Conservation (phyloP, 2,888 invertebrate species). For the Pedicia rivosa region DNA sequence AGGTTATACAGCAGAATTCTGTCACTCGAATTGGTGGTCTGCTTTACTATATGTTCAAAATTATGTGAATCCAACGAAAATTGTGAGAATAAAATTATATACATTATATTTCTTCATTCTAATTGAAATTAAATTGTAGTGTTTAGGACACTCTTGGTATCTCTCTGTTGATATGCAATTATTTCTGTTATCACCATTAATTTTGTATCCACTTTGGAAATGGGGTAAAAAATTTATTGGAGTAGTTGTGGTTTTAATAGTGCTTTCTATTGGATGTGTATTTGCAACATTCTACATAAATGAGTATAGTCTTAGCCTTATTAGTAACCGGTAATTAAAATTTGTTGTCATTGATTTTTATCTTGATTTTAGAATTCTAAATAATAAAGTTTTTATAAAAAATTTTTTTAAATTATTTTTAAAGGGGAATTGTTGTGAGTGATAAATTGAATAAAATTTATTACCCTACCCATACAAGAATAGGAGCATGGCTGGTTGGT, state of each 20-base stretch:
- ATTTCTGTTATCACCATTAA: conserved; percentile 30
- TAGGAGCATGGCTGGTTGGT: conserved; percentile 29
- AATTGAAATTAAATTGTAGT: conserved; percentile 14
- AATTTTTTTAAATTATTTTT: background rate
- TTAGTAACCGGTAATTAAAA: background rate
- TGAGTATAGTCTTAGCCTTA: conserved; percentile 10
- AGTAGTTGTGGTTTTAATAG: background rate
- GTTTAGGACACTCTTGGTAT: conserved; percentile 33
- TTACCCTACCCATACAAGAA: conserved; percentile 28
- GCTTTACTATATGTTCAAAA: conserved; percentile 25
- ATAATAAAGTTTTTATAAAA: too few relatives aligned
- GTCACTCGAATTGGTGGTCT: conserved; percentile 24
- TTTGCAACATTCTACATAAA: conserved; percentile 7
- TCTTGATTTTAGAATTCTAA: too few relatives aligned
- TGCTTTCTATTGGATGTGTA: background rate
- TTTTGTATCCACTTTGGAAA: conserved; percentile 23
- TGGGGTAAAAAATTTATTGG: background rate
- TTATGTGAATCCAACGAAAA: conserved; percentile 14
- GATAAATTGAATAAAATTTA: conserved; percentile 18
- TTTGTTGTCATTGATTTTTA: too few relatives aligned
- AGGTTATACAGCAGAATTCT: conserved; percentile 9
- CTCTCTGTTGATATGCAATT: conserved; percentile 34
- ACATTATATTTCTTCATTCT: background rate
- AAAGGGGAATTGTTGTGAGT: background rate
- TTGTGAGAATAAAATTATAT: conserved; percentile 11